Percentiles rank a stretch among this genome's conserved stretches.
These are phyloP conservation scores for Osmerus mordax DNA, from an alignment of 2,113 vertebrate species.

Conservation along the genomic window DNA sequence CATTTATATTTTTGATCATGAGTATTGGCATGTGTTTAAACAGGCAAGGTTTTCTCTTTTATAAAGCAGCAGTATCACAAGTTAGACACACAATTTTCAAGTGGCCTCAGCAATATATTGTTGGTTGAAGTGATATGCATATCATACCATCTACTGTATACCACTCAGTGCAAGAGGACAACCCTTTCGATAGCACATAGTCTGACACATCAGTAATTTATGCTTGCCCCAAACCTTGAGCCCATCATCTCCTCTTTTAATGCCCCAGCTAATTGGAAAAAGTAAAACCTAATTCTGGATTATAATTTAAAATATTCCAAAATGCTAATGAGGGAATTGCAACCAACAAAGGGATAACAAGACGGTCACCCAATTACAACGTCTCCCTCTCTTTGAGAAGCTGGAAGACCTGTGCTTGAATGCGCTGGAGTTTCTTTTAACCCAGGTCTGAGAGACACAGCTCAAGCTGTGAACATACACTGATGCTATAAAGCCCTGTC, in stretches of 20 bases:
- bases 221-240: background rate
- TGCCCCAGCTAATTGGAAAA: conserved; percentile 34
- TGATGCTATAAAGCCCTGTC: conserved; percentile 5
- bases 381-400: conserved; percentile 35
- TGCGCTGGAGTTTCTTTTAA: conserved; percentile 11
- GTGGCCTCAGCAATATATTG: no score
- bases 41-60: conserved; percentile 3
- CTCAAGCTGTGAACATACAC: conserved; percentile 15
- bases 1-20: conserved; percentile 77
- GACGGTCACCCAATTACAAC: conserved; percentile 72
- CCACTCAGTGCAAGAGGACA: background rate
- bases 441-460: conserved; percentile 15
- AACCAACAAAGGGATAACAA: conserved; percentile 76
- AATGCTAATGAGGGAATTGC: conserved; percentile 76
- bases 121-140: no score
- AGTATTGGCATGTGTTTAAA: conserved; percentile 38
- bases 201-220: background rate
- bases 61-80: background rate
- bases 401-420: conserved; percentile 12
- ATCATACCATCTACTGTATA: no score
- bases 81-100: background rate
- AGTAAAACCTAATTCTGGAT: conserved; percentile 65
- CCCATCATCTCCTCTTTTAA: conserved; percentile 10
- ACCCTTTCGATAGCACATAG: conserved; percentile 8
- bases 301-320: conserved; percentile 76